Evolutionary conservation across 2,113 vertebrate genomes (phyloP).

Genomic region (Toxotes chatareus): DNA sequence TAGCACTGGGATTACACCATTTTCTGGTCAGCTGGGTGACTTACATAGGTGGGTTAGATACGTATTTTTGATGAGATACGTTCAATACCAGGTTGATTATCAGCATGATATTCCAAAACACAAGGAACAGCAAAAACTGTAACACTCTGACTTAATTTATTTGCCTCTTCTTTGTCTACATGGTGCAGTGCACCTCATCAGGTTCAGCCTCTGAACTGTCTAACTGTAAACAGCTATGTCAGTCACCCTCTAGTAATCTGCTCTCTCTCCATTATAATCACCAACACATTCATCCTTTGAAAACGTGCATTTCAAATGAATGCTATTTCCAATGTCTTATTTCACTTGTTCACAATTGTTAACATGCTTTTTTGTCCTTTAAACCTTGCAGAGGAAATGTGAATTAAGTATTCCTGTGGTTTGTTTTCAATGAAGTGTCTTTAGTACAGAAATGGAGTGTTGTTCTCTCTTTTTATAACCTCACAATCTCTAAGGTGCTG

Average conservation of each 20-base stretch:
- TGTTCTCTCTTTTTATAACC: neutral
- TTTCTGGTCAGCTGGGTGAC: neutral
- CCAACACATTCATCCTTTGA: slow-evolving; percentile 5
- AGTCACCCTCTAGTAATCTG: neutral
- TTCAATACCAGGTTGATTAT: neutral
- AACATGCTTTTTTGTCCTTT: slow-evolving; percentile 2
- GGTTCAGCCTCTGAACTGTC: neutral
- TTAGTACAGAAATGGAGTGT: neutral
- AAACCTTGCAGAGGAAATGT: slow-evolving; percentile 28
- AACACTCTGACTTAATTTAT: no score
- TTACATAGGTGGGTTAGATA: neutral
- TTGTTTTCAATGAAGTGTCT: slow-evolving; percentile 29
- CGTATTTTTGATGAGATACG: neutral
- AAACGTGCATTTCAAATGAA: slow-evolving; percentile 23
- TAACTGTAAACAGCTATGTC: neutral
- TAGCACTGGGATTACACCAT: neutral
- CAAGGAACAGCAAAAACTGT: neutral
- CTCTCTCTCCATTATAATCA: neutral
- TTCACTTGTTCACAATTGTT: no score
- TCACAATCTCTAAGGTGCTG: slow-evolving; percentile 39
- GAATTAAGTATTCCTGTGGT: slow-evolving; percentile 8
- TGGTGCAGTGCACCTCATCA: no score
- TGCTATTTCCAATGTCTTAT: no score
- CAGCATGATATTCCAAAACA: neutral
- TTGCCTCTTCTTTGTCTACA: neutral